Evolutionary conservation across 2,797 vertebrate species (phyloP).

Genomic region (Threskiornis aethiopicus): DNA sequence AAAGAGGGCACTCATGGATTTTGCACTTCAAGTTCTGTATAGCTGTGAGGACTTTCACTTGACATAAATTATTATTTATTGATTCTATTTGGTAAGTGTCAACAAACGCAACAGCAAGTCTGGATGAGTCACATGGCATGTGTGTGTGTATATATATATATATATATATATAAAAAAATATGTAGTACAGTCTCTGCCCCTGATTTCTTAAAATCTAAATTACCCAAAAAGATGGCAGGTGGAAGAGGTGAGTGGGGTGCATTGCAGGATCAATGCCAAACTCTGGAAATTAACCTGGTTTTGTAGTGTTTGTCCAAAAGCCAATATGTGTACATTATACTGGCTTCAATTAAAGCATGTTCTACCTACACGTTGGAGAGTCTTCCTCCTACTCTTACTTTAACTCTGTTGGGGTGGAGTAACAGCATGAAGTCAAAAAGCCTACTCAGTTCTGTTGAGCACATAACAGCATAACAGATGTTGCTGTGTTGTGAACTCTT

Average conservation of each 20-base stretch:
- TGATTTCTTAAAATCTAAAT: background rate
- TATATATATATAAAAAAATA: background rate
- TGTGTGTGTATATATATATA: background rate
- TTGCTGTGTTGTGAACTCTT: background rate
- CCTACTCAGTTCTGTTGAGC: background rate
- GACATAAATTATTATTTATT: background rate
- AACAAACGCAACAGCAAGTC: background rate
- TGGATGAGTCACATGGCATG: background rate
- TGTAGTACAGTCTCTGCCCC: background rate
- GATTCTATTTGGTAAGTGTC: background rate
- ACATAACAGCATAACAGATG: background rate
- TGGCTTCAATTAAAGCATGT: background rate
- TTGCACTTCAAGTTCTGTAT: background rate
- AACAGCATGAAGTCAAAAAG: background rate
- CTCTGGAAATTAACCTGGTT: background rate
- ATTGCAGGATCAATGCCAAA: background rate
- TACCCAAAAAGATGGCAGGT: background rate
- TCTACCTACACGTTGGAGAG: background rate
- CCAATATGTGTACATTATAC: background rate
- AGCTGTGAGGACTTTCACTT: background rate
- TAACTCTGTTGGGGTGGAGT: background rate
- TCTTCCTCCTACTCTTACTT: background rate
- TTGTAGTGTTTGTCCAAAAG: background rate
- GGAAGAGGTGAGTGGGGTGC: background rate
- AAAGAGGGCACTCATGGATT: background rate